Percentiles rank a stretch among this genome's conserved stretches.
phyloP scores from a whole-genome alignment of 2,797 vertebrate genomes.

The Carduelis carduelis region DNA sequence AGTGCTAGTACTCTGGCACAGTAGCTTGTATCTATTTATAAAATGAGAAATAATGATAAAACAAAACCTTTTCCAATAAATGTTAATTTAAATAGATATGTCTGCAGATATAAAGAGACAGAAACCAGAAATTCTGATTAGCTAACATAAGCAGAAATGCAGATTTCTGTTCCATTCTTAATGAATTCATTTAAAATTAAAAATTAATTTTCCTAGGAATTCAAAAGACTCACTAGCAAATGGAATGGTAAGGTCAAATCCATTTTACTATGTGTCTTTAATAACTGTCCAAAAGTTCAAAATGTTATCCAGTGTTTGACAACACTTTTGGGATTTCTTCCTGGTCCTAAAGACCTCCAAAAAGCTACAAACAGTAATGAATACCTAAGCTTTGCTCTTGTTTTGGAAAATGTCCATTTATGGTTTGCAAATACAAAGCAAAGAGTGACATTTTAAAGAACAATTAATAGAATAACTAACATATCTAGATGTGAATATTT shows the following conservation, averaged over 20 bases:
- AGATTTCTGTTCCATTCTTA: not conserved
- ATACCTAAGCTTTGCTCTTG: not conserved
- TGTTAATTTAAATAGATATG: not conserved
- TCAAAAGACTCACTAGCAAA: not conserved
- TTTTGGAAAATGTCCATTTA: not conserved
- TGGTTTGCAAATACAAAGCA: not conserved
- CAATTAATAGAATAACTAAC: not conserved
- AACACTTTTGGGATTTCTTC: not conserved
- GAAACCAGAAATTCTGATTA: not conserved
- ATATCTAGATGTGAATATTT: not conserved
- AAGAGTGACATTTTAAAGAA: not conserved
- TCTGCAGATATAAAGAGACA: not conserved
- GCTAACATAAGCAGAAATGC: not conserved
- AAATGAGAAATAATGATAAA: constrained; percentile 4
- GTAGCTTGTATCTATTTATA: constrained; percentile 20
- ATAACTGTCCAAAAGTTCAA: not conserved
- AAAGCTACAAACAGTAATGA: not conserved
- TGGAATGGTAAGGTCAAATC: not conserved
- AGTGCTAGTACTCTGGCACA: not conserved
- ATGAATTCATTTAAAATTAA: not conserved
- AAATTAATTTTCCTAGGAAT: not conserved
- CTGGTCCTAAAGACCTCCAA: not conserved
- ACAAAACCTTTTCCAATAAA: not conserved
- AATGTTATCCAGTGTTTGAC: not conserved
- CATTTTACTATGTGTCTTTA: not conserved